Percentiles rank a stretch among this genome's conserved stretches.
These are phyloP conservation scores for Eucera pruinosa DNA, from an alignment of 2,888 invertebrate genomes.

Conservation along the genomic window DNA sequence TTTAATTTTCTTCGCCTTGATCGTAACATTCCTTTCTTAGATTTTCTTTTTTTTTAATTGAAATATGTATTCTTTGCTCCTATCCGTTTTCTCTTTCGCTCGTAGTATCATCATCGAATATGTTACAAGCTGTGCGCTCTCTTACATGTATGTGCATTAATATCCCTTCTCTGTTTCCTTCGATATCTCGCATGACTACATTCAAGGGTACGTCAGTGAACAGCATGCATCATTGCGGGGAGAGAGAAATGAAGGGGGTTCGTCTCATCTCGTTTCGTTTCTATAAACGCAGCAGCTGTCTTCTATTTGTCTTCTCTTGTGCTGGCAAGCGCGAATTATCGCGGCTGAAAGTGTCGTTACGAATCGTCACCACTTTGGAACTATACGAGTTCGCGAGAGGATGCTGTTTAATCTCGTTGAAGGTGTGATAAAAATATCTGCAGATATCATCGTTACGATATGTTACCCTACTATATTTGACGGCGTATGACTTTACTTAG, in stretches of 20 bases:
- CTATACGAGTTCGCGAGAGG: slow-evolving; percentile 29
- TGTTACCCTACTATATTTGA: slow-evolving; percentile 5
- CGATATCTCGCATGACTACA: slow-evolving; percentile 22
- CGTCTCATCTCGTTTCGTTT: slow-evolving; percentile 58
- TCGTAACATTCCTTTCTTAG: neutral
- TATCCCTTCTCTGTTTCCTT: slow-evolving; percentile 18
- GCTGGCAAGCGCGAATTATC: slow-evolving; percentile 42
- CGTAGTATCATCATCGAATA: too few relatives aligned
- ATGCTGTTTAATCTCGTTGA: slow-evolving; percentile 51
- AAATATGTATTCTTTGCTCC: neutral
- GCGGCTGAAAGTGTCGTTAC: slow-evolving; percentile 28
- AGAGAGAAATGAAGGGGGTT: slow-evolving; percentile 59
- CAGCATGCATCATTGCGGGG: slow-evolving; percentile 55
- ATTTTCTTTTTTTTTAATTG: neutral
- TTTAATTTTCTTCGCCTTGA: neutral
- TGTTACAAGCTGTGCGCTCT: too few relatives aligned
- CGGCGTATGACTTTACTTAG: neutral
- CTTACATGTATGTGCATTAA: too few relatives aligned
- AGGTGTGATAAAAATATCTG: slow-evolving; percentile 53
- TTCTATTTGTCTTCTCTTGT: slow-evolving; percentile 66
- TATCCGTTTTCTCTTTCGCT: neutral
- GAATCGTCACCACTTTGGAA: slow-evolving; percentile 20
- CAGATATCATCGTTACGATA: slow-evolving; percentile 33
- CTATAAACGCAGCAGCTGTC: slow-evolving; percentile 65
- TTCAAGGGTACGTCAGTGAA: slow-evolving; percentile 37